Conservation (phyloP, 2,888 invertebrate genomes). For the Drosophila eohydei region DNA sequence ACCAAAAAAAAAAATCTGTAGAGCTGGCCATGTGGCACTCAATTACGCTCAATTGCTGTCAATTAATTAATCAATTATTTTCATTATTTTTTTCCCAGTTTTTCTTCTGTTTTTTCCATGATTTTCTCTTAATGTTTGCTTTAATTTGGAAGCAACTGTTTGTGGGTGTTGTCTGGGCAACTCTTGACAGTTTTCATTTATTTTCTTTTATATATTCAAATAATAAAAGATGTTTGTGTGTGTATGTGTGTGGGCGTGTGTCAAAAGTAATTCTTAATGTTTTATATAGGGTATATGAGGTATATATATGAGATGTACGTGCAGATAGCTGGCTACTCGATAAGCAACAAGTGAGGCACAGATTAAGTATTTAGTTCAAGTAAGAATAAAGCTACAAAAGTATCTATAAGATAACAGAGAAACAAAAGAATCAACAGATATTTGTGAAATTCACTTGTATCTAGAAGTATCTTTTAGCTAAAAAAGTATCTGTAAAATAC, state of each 20-base stretch:
- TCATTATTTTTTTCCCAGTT: slow-evolving; percentile 35
- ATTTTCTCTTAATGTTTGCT: slow-evolving; percentile 32
- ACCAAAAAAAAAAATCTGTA: slow-evolving; percentile 26
- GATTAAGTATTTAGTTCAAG: not conserved
- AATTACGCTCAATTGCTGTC: slow-evolving; percentile 75
- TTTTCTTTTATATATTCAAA: slow-evolving; percentile 14
- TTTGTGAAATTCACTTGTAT: no score
- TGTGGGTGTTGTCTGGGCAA: slow-evolving; percentile 25
- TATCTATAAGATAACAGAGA: not conserved
- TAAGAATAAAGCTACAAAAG: not conserved
- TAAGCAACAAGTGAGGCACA: not conserved
- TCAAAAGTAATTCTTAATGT: slow-evolving; percentile 12
- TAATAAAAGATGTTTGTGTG: slow-evolving; percentile 9
- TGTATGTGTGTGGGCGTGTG: slow-evolving; percentile 5
- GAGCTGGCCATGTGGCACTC: slow-evolving; percentile 51
- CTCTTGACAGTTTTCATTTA: slow-evolving; percentile 33
- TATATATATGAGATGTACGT: not conserved
- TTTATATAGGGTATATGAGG: not conserved
- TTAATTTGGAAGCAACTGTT: slow-evolving; percentile 26
- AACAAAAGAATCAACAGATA: not conserved
- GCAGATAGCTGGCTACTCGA: not conserved
- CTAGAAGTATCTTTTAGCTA: not conserved
- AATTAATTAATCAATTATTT: slow-evolving; percentile 77
- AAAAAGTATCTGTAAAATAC: not conserved
- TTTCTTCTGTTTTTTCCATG: slow-evolving; percentile 11